Base-by-base conservation (phyloP, 2,888 invertebrate species). In the Zaprionus obscuricornis region DNA sequence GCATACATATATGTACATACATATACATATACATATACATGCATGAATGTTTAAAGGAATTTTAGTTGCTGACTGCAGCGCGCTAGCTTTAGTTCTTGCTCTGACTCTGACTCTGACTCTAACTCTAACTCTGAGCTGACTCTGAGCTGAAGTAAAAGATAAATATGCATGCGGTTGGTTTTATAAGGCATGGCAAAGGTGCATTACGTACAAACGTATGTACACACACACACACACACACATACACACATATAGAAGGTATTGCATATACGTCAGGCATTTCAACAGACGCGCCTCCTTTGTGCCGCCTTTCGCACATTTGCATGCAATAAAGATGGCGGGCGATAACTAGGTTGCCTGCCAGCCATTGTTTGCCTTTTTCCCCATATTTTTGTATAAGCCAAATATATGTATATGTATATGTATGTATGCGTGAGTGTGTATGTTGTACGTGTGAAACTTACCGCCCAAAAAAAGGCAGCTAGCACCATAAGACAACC, bases 291-390 rank as follows among this genome's bases (percentile, higher is more conserved):
- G 70, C 77, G 70, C 73, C 82, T 70, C 62, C 74, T 63, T 58
- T 71, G 67, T 56, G 72, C 59, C 81, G 64, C 81, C 76, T 82
- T 74, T 79, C 85, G 83, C 85, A 82, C 85, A 79, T 79, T 79
- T 79, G 83, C 78, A 79, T 79, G 78, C 78, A 79, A 79, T 79
- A 79, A 79, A 79, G 78, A 79, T 79, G 78, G 78, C 78, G 83
- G 85, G 78, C 78, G 78, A 79, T 79, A 79, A 82, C 78, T 79
- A 85, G 74, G 74, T 78, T 79, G 85, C 79, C 78, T 67, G 67
- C 54, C 60, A 54, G 78, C 78, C 66, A 85, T 79, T 79, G 78
- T 79, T 79, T 79, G 78, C 85, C 83, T 82, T 79, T 82, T 67
- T 69, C 43, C 33, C 49, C 79, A 74, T 66, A 70, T 56, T 65